Base-by-base conservation (phyloP, 2,797 vertebrate species). In the Mormyrops attenuatus region DNA sequence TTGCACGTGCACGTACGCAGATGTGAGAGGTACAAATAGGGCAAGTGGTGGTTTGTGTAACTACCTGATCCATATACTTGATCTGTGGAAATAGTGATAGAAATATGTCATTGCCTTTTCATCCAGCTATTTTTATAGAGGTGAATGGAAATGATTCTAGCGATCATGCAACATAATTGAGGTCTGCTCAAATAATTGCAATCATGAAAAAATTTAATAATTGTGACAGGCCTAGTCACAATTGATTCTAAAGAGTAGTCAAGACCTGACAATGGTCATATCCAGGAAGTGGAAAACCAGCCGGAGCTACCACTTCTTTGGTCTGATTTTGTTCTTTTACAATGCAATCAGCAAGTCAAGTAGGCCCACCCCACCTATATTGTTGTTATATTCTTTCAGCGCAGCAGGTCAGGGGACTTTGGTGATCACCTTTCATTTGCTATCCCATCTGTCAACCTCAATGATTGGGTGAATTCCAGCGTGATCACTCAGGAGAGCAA, bases 261-360 rank as follows among this genome's bases (percentile, higher is more conserved):
- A 90, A 85, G 89, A 20, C 20, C 63, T 88, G 52, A 57, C 85
- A 9, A 85, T 88, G 73, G 44, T 87, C 87, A 60, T 88, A 77
- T 90, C 66, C 66, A 91, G 50, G 17, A 87, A 89, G 89, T 90
- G 90, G 53, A 91, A 91, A 73, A 88, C 22, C 86, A 91, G 84
- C 84, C 0, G 9, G 89, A 90, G 89, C 80, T 91, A 91, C 57
- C 88, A 90, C 88, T 89, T 89, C 34, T 26, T 85, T 86, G 85
- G 89, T 88, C 90, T 86, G 88, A 90, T 88, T 88, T 90, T 90
- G 85, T 87, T 91, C 52, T 9, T 6, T 88, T 90, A 89, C 26
- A 90, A 63, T 69, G 90, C 77, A 88, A 91, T 91, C 53, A 90
- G 89, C 11, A 88, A 92, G 52, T 91, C 89, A n/a, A 91, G 49